Conservation (phyloP, 1,140 invertebrate genomes). For the Drosophila ananassae region DNA sequence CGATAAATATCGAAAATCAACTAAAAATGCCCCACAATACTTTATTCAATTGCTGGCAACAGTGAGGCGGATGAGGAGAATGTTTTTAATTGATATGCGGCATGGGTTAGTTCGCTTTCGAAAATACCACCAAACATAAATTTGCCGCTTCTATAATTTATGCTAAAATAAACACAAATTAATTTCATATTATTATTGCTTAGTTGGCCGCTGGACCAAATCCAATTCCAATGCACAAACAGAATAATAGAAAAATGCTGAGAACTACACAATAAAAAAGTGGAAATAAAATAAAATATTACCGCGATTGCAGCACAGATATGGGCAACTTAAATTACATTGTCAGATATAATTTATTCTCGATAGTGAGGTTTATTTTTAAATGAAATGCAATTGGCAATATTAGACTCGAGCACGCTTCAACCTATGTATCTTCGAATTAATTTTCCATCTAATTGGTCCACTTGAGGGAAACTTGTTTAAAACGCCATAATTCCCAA, state of each 20-base stretch:
- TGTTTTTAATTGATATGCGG: constrained; percentile 69
- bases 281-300: constrained; percentile 30
- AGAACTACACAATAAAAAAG: constrained; percentile 12
- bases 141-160: constrained; percentile 56
- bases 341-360: constrained; percentile 12
- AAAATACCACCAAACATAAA: constrained; percentile 44
- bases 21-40: constrained; percentile 30
- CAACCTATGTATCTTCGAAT: constrained; percentile 8
- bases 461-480: constrained; percentile 15
- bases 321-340: constrained; percentile 24
- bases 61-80: constrained; percentile 20
- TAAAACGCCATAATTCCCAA: constrained; percentile 21
- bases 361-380: background rate
- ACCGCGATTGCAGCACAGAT: constrained; percentile 20
- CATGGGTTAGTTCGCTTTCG: constrained; percentile 8
- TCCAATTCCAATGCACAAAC: constrained; percentile 36
- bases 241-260: constrained; percentile 30
- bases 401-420: constrained; percentile 20
- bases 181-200: constrained; percentile 60
- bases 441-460: constrained; percentile 13
- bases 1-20: constrained; percentile 65
- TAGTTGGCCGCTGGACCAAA: constrained; percentile 24
- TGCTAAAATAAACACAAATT: constrained; percentile 77
- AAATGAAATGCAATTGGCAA: constrained; percentile 34
- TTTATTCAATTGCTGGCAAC: constrained; percentile 56